phyloP scores from a whole-genome alignment of 2,797 vertebrate species.

The Ciconia nigra region DNA sequence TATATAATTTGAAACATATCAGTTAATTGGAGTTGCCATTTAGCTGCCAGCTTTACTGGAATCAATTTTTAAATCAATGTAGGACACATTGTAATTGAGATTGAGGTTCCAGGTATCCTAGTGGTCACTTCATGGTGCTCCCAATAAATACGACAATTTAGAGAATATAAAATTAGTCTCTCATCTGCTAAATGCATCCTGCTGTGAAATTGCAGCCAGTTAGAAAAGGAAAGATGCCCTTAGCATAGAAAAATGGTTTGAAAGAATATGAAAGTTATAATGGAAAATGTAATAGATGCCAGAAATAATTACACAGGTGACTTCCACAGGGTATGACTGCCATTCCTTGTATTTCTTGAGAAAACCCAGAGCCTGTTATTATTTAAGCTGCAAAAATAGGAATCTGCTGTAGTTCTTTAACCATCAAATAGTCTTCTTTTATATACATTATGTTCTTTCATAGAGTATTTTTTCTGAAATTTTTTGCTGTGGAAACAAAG shows the following conservation, averaged over 20 bases:
- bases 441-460: background rate
- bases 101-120: background rate
- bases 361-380: background rate
- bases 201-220: slow-evolving; percentile 51
- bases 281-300: slow-evolving; percentile 55
- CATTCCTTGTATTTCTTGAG: background rate
- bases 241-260: slow-evolving; percentile 23
- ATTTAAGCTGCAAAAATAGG: slow-evolving; percentile 15
- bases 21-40: slow-evolving; percentile 24
- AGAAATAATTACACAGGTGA: slow-evolving; percentile 67
- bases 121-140: slow-evolving; percentile 19
- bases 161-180: slow-evolving; percentile 21
- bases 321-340: background rate
- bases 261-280: slow-evolving; percentile 30
- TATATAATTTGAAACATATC: background rate
- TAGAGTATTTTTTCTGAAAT: background rate
- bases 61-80: slow-evolving; percentile 6
- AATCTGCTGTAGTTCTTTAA: background rate
- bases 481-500: background rate
- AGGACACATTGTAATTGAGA: background rate
- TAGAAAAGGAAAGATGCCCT: slow-evolving; percentile 41
- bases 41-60: background rate
- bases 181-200: slow-evolving; percentile 52
- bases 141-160: background rate
- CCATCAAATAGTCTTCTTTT: background rate